Base-by-base conservation (phyloP, 2,113 vertebrate species). In the Oncorhynchus gorbuscha region DNA sequence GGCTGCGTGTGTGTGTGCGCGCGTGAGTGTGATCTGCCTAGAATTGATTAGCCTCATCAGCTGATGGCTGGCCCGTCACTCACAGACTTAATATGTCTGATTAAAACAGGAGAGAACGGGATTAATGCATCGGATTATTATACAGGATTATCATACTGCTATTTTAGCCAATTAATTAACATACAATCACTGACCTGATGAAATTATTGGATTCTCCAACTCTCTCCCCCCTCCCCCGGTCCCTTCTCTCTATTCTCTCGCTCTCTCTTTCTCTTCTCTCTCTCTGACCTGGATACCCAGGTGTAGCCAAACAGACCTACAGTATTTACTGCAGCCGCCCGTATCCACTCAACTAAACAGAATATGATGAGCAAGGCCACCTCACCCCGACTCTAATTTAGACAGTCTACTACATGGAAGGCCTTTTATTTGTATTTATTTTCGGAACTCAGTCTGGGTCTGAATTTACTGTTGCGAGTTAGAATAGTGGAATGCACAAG, bases 261-360 rank as follows among this genome's bases (percentile, higher is more conserved):
- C 65, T 68, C 8, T 45, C 9, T 45, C 39, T 11, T 2, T 45
- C 9, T 45, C 39, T 11, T 5, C 49, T 16, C 55, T 62, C 22
- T 64, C 67, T 59, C 65, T 80, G 77, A 64, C 72, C 80, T 78
- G 49, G 30, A 74, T 72, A 22, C 49, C 45, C 24, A 79, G 49
- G 49, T 59, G 65, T 5, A 58, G 12, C 55, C 11, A 14, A 45
- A 45, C 51, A 55, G 51, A 55, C 14, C 49, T 51, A 51, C 16
- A 55, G 39, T 64, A 24, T 24, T n/a, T n/a, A 9, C 65, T 28
- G 22, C 24, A 28, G 26, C 65, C 8, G 26, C 11, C 8, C 13
- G 9, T 67, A 30, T n/a, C n/a, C 68, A 45, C 68, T 70, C 35
- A 70, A n/a, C 18, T 20, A 48, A 70, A 70, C 68, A 22, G 35